Evolutionary conservation across 2,888 invertebrate species (phyloP).

Genomic region (Bombyx huttoni): DNA sequence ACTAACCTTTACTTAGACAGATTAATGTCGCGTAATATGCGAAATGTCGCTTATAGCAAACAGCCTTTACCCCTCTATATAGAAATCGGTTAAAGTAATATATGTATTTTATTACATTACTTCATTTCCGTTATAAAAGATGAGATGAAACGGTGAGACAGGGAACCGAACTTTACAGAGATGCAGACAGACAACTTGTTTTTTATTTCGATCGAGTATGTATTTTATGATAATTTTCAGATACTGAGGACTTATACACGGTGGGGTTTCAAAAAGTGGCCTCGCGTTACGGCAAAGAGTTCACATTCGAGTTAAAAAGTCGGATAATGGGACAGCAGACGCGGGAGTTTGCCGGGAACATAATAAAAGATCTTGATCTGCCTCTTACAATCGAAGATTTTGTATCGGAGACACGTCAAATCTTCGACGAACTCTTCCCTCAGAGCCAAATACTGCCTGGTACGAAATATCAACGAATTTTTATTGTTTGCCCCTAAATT

Average conservation of each 20-base stretch:
- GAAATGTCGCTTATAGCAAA: no score
- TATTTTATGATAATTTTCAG: conserved; percentile 55
- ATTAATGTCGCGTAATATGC: no score
- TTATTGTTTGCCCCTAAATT: background rate
- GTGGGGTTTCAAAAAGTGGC: conserved; percentile 78
- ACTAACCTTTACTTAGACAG: no score
- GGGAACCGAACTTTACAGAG: no score
- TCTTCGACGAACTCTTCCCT: conserved; percentile 74
- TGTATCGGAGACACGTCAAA: conserved; percentile 61
- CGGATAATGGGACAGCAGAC: conserved; percentile 81
- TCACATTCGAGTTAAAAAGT: conserved; percentile 84
- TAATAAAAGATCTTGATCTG: conserved; percentile 74
- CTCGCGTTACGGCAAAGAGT: conserved; percentile 78
- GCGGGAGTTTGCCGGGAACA: conserved; percentile 71
- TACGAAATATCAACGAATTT: conserved; percentile 24
- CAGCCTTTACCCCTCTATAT: no score
- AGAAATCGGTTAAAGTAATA: no score
- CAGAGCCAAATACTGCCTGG: conserved; percentile 79
- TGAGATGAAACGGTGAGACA: no score
- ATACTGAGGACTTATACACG: conserved; percentile 86
- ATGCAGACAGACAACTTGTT: background rate
- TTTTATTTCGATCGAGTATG: background rate
- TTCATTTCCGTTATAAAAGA: no score
- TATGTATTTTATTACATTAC: no score
- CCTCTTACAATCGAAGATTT: conserved; percentile 80